These are phyloP conservation scores for zebrafish (Danio rerio) DNA, from an alignment of 2,113 vertebrate genomes.

Conservation along the genomic window GRCz12tu NC_133180.1:22267001-22267500, in stretches of 20 bases:
- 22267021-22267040: not conserved
- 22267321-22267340: no score
- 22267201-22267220: not conserved
- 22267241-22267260: not conserved
- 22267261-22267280: no score
- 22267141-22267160: not conserved
- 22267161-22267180: not conserved
- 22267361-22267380: no score
- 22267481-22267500: no score
- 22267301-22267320: no score
- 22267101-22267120: not conserved
- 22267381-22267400: no score
- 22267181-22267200: not conserved
- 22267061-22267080: not conserved
- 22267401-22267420: no score
- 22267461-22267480: no score
- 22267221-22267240: not conserved
- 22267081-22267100: not conserved
- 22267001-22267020: not conserved
- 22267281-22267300: no score
- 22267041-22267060: not conserved
- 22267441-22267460: no score
- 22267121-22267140: not conserved
- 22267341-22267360: no score
- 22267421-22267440: no score